phyloP scores from a whole-genome alignment of 2,797 vertebrate genomes.

The Triplophysa yarkandensis region DNA sequence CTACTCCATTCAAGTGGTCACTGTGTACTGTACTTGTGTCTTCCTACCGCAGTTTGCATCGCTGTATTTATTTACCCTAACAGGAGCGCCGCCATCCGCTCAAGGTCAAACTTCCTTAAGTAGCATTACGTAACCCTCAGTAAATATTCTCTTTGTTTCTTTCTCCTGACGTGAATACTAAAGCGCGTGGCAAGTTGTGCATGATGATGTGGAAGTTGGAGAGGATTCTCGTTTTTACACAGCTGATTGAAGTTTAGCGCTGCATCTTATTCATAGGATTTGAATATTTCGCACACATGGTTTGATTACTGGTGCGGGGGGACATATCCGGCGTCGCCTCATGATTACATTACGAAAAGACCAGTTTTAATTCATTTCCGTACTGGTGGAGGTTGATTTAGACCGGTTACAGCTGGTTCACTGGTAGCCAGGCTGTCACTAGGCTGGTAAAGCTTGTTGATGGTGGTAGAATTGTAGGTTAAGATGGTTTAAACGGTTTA shows the following conservation, averaged over 20 bases:
- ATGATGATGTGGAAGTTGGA: constrained; percentile 15
- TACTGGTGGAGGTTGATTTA: neutral
- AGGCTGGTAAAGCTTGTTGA: neutral
- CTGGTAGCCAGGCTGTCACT: neutral
- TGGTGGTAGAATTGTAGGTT: neutral
- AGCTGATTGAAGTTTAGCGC: constrained; percentile 42
- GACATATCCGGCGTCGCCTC: constrained; percentile 14
- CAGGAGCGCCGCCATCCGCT: constrained; percentile 27
- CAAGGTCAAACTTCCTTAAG: constrained; percentile 81
- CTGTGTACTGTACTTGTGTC: constrained; percentile 27
- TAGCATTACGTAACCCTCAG: constrained; percentile 73
- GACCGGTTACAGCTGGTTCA: neutral
- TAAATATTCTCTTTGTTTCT: constrained; percentile 61
- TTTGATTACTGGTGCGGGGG: constrained; percentile 34
- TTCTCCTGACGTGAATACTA: constrained; percentile 73
- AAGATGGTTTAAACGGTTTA: neutral
- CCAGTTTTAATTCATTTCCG: neutral
- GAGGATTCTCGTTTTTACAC: constrained; percentile 25
- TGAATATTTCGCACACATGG: constrained; percentile 31
- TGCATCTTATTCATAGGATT: constrained; percentile 40
- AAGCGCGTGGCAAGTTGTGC: constrained; percentile 45
- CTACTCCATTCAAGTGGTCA: constrained; percentile 5
- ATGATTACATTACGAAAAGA: constrained; percentile 30
- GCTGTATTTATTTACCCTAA: constrained; percentile 45
- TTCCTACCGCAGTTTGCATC: constrained; percentile 13